Conservation (phyloP, 2,797 vertebrate genomes). For the Poecilia velifera region DNA sequence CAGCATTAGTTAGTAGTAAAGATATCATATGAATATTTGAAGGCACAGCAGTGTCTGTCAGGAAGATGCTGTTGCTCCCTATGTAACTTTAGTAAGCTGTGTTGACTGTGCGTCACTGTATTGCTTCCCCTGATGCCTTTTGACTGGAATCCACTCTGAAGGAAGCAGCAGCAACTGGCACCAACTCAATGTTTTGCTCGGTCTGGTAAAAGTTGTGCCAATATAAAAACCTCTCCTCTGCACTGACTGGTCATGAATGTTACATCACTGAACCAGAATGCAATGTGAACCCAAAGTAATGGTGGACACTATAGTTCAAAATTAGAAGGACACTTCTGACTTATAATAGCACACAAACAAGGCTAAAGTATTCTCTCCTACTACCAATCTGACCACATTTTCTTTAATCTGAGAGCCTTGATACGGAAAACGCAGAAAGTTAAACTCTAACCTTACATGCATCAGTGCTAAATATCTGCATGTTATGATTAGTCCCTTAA, state of each 20-base stretch:
- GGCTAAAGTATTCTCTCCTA: not conserved
- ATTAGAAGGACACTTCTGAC: not conserved
- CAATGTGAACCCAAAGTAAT: not conserved
- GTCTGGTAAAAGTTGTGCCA: not conserved
- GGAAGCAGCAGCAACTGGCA: not conserved
- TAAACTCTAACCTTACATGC: not conserved
- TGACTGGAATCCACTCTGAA: slow-evolving; percentile 4
- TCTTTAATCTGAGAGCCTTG: not conserved
- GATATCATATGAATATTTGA: not conserved
- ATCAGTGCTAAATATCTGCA: not conserved
- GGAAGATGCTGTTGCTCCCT: not conserved
- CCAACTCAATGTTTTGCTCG: not conserved
- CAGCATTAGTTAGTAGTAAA: not conserved
- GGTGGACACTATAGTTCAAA: not conserved
- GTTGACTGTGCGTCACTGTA: not conserved
- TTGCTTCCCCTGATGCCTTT: not conserved
- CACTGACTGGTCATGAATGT: not conserved
- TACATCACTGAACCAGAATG: not conserved
- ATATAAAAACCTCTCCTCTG: not conserved
- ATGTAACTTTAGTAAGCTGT: not conserved
- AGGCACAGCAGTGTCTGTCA: not conserved
- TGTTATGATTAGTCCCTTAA: not conserved
- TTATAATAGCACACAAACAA: not conserved
- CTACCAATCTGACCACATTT: not conserved
- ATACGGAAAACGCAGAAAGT: not conserved